Conservation (phyloP, 2,797 vertebrate genomes). For the Triplophysa bombifrons region DNA sequence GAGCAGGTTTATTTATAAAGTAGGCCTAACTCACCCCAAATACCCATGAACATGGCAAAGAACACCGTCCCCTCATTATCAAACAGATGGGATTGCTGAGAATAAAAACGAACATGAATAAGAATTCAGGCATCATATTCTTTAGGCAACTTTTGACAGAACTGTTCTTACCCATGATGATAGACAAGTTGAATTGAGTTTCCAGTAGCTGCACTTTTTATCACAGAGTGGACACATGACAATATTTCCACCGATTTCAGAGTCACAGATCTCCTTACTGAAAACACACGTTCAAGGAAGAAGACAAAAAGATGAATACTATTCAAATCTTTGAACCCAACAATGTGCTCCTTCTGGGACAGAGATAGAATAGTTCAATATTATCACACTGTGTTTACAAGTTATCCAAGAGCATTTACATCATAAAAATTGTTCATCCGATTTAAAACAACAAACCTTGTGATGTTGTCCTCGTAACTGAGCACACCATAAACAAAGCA, state of each 20-base stretch:
- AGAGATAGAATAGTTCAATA: background rate
- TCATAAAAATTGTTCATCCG: background rate
- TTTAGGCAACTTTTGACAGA: background rate
- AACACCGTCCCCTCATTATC: slow-evolving; percentile 95
- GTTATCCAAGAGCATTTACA: background rate
- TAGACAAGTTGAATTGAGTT: slow-evolving; percentile 88
- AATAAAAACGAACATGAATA: background rate
- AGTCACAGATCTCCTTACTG: slow-evolving; percentile 90
- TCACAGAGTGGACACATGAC: slow-evolving; percentile 98
- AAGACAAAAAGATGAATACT: background rate
- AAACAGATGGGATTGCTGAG: slow-evolving; percentile 93
- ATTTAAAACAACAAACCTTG: slow-evolving; percentile 79
- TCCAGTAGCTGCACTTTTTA: slow-evolving; percentile 89
- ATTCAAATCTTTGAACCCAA: background rate
- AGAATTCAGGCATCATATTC: slow-evolving; percentile 9
- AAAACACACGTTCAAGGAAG: background rate
- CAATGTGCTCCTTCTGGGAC: too few relatives aligned
- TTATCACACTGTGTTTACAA: background rate
- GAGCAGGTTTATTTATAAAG: slow-evolving; percentile 14
- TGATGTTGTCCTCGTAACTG: slow-evolving; percentile 85
- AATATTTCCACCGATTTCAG: slow-evolving; percentile 84
- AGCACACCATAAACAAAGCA: slow-evolving; percentile 91
- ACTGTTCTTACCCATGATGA: slow-evolving; percentile 83
- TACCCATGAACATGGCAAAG: slow-evolving; percentile 98
- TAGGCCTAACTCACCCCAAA: slow-evolving; percentile 88